A percentile compares a stretch with the other conserved stretches of the same genome.
Conservation (phyloP, 2,797 vertebrate genomes). For the Aselliscus stoliczkanus region DNA sequence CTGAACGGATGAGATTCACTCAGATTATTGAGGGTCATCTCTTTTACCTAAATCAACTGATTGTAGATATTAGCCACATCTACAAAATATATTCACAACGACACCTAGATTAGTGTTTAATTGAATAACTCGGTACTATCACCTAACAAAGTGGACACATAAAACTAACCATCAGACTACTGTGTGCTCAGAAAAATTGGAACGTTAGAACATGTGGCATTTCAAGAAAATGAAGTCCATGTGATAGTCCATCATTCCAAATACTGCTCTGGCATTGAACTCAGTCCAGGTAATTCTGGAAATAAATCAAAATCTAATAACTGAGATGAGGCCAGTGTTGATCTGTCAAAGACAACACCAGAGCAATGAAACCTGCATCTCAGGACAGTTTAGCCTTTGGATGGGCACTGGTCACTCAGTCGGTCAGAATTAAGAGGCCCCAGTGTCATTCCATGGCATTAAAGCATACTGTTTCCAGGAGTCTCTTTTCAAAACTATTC, state of each 20-base stretch:
- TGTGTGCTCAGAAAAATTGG: slow-evolving; percentile 38
- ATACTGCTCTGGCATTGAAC: slow-evolving; percentile 39
- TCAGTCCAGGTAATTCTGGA: slow-evolving; percentile 57
- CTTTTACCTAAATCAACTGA: neutral
- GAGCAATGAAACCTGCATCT: slow-evolving; percentile 1
- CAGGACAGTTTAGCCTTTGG: neutral
- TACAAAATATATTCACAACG: neutral
- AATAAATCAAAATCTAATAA: slow-evolving; percentile 67
- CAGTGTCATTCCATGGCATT: neutral
- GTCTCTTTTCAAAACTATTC: neutral
- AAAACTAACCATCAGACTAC: neutral
- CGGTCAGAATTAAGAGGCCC: neutral
- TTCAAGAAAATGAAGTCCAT: slow-evolving; percentile 53
- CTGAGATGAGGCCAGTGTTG: slow-evolving; percentile 46
- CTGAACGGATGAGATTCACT: neutral
- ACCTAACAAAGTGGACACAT: neutral
- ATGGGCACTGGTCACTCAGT: neutral
- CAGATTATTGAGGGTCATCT: neutral
- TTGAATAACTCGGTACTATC: neutral
- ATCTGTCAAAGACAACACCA: slow-evolving; percentile 16
- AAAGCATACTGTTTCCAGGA: neutral
- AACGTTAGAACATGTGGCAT: slow-evolving; percentile 33
- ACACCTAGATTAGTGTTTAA: neutral
- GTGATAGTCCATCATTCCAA: slow-evolving; percentile 51
- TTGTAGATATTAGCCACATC: neutral